Base-by-base conservation (phyloP, 2,888 invertebrate species). In the Mongoloraphidia duomilia region DNA sequence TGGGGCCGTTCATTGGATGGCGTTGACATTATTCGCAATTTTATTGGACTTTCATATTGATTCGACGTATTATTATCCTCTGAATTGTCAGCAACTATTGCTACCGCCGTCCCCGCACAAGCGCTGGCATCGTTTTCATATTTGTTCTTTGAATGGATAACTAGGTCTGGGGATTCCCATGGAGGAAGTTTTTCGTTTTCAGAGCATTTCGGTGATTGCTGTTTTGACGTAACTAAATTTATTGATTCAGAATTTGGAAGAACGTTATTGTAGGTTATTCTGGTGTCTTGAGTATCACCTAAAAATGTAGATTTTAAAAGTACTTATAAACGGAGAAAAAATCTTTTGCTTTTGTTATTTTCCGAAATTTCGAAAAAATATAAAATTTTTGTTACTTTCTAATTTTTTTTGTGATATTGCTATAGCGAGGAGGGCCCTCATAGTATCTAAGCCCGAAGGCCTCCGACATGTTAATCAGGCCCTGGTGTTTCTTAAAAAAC, bases 41-140 rank as follows among this genome's bases (percentile, higher is more conserved):
- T 67, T 6, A 67, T 59, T 1, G 67, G 67, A 11, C 65, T 65
- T 58, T 67, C 67, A 50, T 68, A 68, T 6, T 65, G 65, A 47
- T 60, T 55, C 26, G 56, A 49, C 26, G 26, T 26, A 26, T 26
- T 26, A 26, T 6, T 26, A 6, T 3, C 26, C 26, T 26, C 26
- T 26, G 6, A 26, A 26, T 26, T 26, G 6, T 26, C 26, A 26
- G 26, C 6, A 26, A 26, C 26, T 26, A 26, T 26, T 26, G 26
- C 26, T 52, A 50, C 48, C 56, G 53, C 42, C 46, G 41, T 37
- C 44, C 41, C n/a, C 44, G 49, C 51, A 49, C 38, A 50, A 53
- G 49, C 4, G 46, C 39, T 33, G 40, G 47, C 13, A 52, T 54
- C 50, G 38, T 53, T 48, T 38, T 55, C 50, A 39, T 55, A 56